A percentile compares a stretch with the other conserved stretches of the same genome.
phyloP scores from a whole-genome alignment of 2,888 invertebrate genomes.

The Cybosia mesomella region DNA sequence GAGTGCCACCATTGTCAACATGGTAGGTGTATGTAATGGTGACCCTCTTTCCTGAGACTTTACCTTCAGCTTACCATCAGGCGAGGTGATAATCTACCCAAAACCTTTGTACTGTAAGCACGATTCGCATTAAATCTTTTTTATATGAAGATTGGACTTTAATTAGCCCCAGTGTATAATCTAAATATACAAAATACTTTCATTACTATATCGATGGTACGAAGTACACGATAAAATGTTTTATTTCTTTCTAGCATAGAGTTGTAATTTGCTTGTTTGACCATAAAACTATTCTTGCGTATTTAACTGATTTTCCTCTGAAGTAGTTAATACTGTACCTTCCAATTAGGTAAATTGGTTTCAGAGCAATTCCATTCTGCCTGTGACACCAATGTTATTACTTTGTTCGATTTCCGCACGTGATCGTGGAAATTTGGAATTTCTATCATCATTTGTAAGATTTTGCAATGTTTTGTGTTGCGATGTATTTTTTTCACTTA shows the following conservation, averaged over 20 bases:
- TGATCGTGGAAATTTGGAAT: constrained; percentile 7
- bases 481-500: neutral
- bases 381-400: constrained; percentile 33
- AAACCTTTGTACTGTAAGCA: too few species aligned
- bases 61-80: too few species aligned
- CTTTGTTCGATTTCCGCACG: constrained; percentile 16
- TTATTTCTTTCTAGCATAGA: neutral
- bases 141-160: too few species aligned
- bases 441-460: neutral
- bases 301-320: constrained; percentile 19
- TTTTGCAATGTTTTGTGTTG: neutral
- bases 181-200: too few species aligned
- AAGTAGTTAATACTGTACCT: constrained; percentile 32
- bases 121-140: too few species aligned
- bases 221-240: neutral
- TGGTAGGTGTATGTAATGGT: too few species aligned
- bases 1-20: too few species aligned
- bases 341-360: constrained; percentile 48
- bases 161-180: too few species aligned
- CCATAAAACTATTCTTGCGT: constrained; percentile 14
- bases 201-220: neutral
- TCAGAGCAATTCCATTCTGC: constrained; percentile 35
- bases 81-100: too few species aligned
- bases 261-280: constrained; percentile 8
- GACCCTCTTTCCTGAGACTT: too few species aligned